Evolutionary conservation across 2,888 invertebrate genomes (phyloP), one percentile per base, ranked within the genome.

Genomic region (Mimachlamys varia): DNA sequence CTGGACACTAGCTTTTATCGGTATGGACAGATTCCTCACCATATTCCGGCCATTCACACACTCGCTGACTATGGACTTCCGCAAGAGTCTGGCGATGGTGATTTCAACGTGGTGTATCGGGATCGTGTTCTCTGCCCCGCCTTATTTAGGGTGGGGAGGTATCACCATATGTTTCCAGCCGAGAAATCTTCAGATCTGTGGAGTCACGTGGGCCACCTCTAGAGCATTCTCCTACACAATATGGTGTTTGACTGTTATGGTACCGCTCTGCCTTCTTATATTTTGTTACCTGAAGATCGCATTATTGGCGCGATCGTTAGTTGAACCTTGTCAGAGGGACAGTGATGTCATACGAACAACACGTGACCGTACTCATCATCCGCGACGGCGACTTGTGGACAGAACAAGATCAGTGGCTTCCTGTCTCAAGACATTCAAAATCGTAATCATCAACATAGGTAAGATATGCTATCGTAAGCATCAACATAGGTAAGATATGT

Each of bases 11-110:
- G 76, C 76, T 33, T 27, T 76, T 27, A 27, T 76, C 1, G 76
- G 76, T 76, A 5, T 76, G 76, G 76, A 76, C 76, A 76, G 76
- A 76, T 76, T 76, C 33, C 76, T 76, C 33, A 76, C 76, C 13
- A 76, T 76, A 27, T 76, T 76, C 76, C 76, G 76, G 3, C 76
- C 76, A 76, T 76, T 76, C 33, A 76, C 76, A 10, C 27, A 76
- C 76, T 27, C 76, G 10, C 7, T 76, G 15, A 76, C 76, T 76
- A 76, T 76, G 76, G 27, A 76, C 33, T 27, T 76, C 27, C 76
- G 76, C 10, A 76, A 76, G 33, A 76, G 76, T 27, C 22, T 76
- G 27, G 7, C 33, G 27, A 76, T 76, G 76, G 76, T 33, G 5
- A 7, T 76, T 12, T 76, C 76, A 3, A 33, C 76, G 12, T 76